Base-by-base conservation (phyloP, 2,113 vertebrate genomes). In the Dendrocopos noguchii region DNA sequence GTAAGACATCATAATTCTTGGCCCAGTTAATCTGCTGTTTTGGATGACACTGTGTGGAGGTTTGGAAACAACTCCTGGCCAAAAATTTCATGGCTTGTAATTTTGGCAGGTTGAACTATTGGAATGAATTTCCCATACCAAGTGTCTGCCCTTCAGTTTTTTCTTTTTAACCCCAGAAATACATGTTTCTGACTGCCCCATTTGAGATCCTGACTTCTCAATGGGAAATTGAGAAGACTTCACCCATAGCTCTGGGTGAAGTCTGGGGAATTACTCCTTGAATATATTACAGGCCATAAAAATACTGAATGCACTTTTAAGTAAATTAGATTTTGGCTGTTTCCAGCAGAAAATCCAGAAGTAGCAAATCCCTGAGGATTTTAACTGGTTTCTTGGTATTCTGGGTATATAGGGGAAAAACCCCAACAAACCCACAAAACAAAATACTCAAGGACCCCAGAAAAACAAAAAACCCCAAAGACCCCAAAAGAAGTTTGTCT, bases 1-100 rank as follows among this genome's bases (percentile, higher is more conserved):
- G 15, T 61, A 55, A 85, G 34, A n/a, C 4, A 2, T 3, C 0
- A 1, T 3, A 2, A 60, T 50, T 34, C 17, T 74, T 55, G 55
- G 6, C 9, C 19, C 11, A 39, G 10, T 22, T 46, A 61, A 57
- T 53, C 47, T 60, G 16, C 15, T 78, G 7, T 27, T 78, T 56
- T 18, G 83, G 44, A 20, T 67, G 61, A 29, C 4, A 2, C 5
- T 61, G 13, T 14, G 9, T 71, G 57, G n/a, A 61, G 33, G 2
- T 15, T 34, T 36, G 29, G 59, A 80, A 87, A 29, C 1, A 24
- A 47, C 22, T 66, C 78, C 36, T 77, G 33, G 6, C 53, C 39
- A 18, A 75, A 75, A 86, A 19, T 14, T 88, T 44, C 2, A 5
- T 11, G 31, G 55, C 4, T 81, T 1, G 3, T 68, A 2, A 52